Conservation (phyloP, 35 echinoderm and acorn worm genomes). For the Eucidaris tribuloides region DNA sequence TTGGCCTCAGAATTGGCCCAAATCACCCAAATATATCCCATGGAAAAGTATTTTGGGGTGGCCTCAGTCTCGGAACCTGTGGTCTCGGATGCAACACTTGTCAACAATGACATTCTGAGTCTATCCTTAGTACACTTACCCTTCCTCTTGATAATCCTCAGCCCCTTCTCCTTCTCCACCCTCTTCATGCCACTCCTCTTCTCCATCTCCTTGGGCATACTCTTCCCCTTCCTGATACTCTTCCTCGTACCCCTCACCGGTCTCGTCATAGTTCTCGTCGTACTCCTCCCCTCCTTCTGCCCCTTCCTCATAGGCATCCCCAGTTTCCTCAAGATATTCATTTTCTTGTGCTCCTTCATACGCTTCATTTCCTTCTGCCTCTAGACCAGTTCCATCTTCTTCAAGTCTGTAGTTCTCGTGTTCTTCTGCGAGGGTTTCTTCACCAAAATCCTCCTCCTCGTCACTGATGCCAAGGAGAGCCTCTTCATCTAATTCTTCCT, state of each 20-base stretch:
- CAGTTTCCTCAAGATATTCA: not conserved
- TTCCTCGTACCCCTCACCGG: not conserved
- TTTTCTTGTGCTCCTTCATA: not conserved
- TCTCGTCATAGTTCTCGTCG: not conserved
- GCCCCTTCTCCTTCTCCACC: not conserved
- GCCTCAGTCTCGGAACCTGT: too few species aligned
- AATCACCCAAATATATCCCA: too few species aligned
- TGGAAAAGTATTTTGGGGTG: too few species aligned
- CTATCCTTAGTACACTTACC: too few species aligned
- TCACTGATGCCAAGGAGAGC: not conserved
- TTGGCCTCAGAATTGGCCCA: too few species aligned
- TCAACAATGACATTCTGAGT: too few species aligned
- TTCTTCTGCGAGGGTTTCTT: not conserved
- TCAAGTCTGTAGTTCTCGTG: not conserved
- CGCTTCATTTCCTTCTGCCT: constrained; percentile 1
- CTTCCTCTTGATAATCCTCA: too few species aligned
- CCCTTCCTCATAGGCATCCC: not conserved
- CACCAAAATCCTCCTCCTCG: constrained; percentile 2
- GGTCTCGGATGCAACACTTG: too few species aligned
- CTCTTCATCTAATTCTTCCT: constrained; percentile 12
- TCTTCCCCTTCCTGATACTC: not conserved
- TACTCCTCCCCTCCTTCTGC: not conserved
- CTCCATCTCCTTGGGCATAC: not conserved
- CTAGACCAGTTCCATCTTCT: not conserved
- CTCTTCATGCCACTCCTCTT: not conserved